phyloP scores from a whole-genome alignment of 2,113 vertebrate species.

The Halichoeres trimaculatus region DNA sequence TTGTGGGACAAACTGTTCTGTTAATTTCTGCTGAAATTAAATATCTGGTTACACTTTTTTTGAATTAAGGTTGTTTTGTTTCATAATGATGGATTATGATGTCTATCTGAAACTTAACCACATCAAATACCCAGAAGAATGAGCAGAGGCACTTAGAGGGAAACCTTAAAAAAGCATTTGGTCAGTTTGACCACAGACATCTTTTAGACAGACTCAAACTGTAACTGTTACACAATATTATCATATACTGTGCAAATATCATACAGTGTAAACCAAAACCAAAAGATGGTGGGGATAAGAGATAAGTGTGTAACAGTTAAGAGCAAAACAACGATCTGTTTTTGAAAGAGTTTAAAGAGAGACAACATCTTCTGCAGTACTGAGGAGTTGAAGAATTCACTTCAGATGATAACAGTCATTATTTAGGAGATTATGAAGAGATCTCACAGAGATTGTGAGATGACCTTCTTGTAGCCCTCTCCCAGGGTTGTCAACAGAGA shows the following conservation, averaged over 20 bases:
- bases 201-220: background rate
- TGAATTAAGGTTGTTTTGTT: no score
- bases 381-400: no score
- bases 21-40: background rate
- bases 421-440: background rate
- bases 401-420: background rate
- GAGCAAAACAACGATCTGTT: no score
- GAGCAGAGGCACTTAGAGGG: background rate
- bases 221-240: background rate
- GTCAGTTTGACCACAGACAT: slow-evolving; percentile 1
- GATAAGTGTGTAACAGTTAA: no score
- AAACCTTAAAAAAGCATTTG: background rate
- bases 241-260: no score
- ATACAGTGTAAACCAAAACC: no score
- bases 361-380: no score
- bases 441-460: background rate
- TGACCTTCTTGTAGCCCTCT: background rate
- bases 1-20: background rate
- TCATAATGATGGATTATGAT: no score
- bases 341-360: no score
- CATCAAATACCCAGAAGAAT: background rate
- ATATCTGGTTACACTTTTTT: background rate
- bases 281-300: no score
- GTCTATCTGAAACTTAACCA: background rate
- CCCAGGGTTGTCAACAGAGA: background rate